phyloP scores from a whole-genome alignment of 2,888 invertebrate species.

The Ormia ochracea region DNA sequence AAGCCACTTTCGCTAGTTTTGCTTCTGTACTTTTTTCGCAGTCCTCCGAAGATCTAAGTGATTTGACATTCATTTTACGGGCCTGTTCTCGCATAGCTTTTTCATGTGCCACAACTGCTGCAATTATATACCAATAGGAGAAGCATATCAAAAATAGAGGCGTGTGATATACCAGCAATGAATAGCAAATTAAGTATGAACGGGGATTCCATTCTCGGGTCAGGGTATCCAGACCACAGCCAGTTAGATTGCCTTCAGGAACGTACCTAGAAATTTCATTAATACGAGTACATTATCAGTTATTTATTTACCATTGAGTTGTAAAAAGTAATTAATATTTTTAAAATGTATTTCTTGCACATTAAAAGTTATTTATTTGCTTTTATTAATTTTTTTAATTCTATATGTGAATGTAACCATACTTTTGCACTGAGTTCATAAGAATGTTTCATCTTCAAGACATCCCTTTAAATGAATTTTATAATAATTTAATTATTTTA shows the following conservation, averaged over 20 bases:
- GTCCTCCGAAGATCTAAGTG: conserved; percentile 78
- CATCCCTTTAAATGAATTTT: too few relatives aligned
- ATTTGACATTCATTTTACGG: conserved; percentile 81
- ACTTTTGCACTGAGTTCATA: too few relatives aligned
- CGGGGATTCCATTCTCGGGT: conserved; percentile 77
- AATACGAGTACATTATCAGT: too few relatives aligned
- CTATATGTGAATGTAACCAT: too few relatives aligned
- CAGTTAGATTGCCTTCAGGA: conserved; percentile 81
- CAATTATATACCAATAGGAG: conserved; percentile 80
- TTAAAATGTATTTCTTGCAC: too few relatives aligned
- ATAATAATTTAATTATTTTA: too few relatives aligned
- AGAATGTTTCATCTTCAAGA: too few relatives aligned
- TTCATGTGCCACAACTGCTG: conserved; percentile 79
- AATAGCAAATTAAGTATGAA: conserved; percentile 78
- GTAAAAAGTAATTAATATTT: too few relatives aligned
- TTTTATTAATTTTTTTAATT: too few relatives aligned
- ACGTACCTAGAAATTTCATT: conserved; percentile 77
- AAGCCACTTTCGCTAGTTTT: conserved; percentile 79
- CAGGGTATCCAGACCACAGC: conserved; percentile 79
- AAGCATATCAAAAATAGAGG: conserved; percentile 79
- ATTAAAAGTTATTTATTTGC: too few relatives aligned
- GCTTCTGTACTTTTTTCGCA: conserved; percentile 78
- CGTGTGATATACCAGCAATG: conserved; percentile 76
- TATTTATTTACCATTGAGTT: too few relatives aligned
- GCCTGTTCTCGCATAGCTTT: conserved; percentile 79